A percentile compares a stretch with the other conserved stretches of the same genome.
These are phyloP conservation scores for Bufo bufo DNA, from an alignment of 2,113 vertebrate genomes.

Conservation along the genomic window DNA sequence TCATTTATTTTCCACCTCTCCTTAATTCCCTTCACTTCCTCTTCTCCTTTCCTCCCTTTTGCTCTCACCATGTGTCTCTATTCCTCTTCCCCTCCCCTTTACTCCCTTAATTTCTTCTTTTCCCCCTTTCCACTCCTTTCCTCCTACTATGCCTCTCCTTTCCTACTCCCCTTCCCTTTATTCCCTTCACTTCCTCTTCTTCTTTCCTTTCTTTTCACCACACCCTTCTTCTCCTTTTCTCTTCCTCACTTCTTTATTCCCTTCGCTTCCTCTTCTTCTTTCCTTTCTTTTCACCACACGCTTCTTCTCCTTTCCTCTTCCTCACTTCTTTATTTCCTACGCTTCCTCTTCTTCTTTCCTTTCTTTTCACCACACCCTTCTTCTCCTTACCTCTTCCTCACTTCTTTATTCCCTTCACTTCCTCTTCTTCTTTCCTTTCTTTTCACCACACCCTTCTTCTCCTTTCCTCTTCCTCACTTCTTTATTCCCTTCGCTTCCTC, in stretches of 20 bases:
- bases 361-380: neutral
- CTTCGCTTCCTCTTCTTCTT: neutral
- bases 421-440: neutral
- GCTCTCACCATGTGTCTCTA: neutral
- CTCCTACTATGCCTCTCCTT: neutral
- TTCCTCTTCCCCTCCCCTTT: neutral
- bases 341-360: neutral
- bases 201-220: no score
- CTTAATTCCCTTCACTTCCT: neutral
- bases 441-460: neutral
- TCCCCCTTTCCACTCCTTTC: neutral
- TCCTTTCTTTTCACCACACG: neutral
- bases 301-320: no score
- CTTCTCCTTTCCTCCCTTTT: neutral
- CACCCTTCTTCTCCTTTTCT: neutral
- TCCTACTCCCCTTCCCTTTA: neutral
- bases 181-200: no score
- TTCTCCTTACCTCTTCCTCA: neutral
- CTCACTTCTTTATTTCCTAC: neutral
- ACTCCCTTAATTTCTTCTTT: neutral
- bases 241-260: neutral
- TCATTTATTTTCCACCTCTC: neutral
- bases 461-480: neutral
- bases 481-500: no score
- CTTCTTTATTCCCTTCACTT: no score